Evolutionary conservation across 2,888 invertebrate species (phyloP).

Genomic region (Calliopum simillimum): DNA sequence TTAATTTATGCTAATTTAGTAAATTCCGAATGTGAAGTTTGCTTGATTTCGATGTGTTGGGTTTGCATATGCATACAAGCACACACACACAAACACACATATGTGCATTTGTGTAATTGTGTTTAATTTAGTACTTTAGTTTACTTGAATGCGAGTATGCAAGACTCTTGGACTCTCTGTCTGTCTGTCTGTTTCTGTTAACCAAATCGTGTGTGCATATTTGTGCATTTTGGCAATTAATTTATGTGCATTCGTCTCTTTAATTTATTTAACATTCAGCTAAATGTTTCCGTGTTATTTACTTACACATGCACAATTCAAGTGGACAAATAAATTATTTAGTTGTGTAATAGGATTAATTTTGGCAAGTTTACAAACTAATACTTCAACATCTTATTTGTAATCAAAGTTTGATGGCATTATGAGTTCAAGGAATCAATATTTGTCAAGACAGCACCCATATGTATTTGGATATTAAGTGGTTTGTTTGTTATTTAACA

Average conservation of each 20-base stretch:
- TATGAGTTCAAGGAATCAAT: no score
- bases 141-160: conserved; percentile 10
- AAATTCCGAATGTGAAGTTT: conserved; percentile 45
- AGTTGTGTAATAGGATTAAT: no score
- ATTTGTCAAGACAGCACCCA: no score
- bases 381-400: no score
- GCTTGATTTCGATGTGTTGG: conserved; percentile 40
- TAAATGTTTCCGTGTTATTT: conserved; percentile 16
- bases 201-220: not conserved
- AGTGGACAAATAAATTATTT: no score
- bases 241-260: conserved; percentile 12
- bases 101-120: conserved; percentile 2
- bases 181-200: not conserved
- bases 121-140: conserved; percentile 30
- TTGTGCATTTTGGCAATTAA: conserved; percentile 21
- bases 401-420: no score
- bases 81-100: not conserved
- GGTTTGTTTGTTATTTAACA: no score
- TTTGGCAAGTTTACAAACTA: no score
- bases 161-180: not conserved
- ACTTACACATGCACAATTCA: no score
- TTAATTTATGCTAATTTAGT: conserved; percentile 59
- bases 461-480: no score
- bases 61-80: conserved; percentile 10
- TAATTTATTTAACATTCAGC: conserved; percentile 14